Base-by-base conservation (phyloP, 2,797 vertebrate genomes). In the Xerus rutilus region DNA sequence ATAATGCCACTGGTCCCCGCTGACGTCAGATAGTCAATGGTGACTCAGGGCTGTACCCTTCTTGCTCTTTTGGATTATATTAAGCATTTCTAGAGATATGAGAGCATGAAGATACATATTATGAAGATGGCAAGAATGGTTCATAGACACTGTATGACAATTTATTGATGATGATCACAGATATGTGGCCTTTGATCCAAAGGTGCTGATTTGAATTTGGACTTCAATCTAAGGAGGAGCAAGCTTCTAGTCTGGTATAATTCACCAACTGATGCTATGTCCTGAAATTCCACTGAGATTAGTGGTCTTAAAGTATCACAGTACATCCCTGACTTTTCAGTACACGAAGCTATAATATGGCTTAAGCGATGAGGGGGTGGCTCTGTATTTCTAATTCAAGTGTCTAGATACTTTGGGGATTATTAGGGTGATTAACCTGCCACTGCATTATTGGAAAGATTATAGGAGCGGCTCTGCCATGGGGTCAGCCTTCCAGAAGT, bases 321-420 rank as follows among this genome's bases (percentile, higher is more conserved):
- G 96, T 94, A 86, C 94, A 39, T 95, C 96, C 96, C 96, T 95
- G 93, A 89, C 97, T 89, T 88, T 92, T 97, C 96, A 97, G 97
- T 96, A 97, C 97, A 28, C 77, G 93, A 91, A 83, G 76, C 95
- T 92, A 84, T 70, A 93, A 92, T 98, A 98, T 98, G 97, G 97
- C 97, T 98, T 98, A 97, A 90, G 91, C 65, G 12, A 95, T 92
- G 95, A 70, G 45, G 67, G 82, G 76, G 76, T 88, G 92, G 81
- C 93, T 96, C 94, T 96, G 73, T 70, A 54, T 76, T 93, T 95
- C 74, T 86, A 83, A 76, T 96, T 96, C 96, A 96, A 97, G 96
- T 93, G 89, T 97, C 84, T 93, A 96, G 92, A 90, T 87, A 79
- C 49, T 86, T 86, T 43, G 57, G 91, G 92, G 92, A 59, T 54